These are phyloP conservation scores for Stegastes partitus DNA, from an alignment of 2,113 vertebrate species.

Conservation along the genomic window DNA sequence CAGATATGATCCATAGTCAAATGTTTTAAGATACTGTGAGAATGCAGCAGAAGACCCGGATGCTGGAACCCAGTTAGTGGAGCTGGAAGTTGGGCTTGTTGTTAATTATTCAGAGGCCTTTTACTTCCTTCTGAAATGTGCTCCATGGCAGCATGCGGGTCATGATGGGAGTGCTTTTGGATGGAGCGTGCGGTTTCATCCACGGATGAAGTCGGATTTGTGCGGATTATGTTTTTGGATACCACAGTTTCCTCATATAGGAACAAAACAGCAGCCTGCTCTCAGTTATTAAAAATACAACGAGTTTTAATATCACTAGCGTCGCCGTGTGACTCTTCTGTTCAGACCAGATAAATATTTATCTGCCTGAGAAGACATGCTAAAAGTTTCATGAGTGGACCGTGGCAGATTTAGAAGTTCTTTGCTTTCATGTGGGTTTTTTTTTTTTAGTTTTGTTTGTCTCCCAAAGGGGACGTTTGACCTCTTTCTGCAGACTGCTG, in stretches of 20 bases:
- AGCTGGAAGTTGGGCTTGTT: background rate
- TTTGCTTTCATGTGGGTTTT: slow-evolving; percentile 21
- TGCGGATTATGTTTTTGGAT: too few species aligned
- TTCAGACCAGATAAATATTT: slow-evolving; percentile 41
- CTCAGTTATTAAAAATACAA: too few species aligned
- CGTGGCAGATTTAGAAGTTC: slow-evolving; percentile 25
- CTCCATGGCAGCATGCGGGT: too few species aligned
- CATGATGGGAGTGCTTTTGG: too few species aligned
- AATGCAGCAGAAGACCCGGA: background rate
- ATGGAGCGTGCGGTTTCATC: too few species aligned
- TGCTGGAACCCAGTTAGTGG: background rate
- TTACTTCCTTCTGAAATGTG: too few species aligned
- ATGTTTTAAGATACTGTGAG: background rate
- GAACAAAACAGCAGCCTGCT: too few species aligned
- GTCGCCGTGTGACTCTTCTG: background rate
- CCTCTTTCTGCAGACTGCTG: slow-evolving; percentile 59
- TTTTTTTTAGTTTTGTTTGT: background rate
- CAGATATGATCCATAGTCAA: background rate
- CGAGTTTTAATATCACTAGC: slow-evolving; percentile 14
- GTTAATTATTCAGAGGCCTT: slow-evolving; percentile 18
- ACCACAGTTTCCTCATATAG: too few species aligned
- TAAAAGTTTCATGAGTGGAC: slow-evolving; percentile 45
- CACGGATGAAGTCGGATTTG: too few species aligned
- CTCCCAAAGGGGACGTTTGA: slow-evolving; percentile 53
- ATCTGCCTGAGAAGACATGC: slow-evolving; percentile 20